A percentile compares a stretch with the other conserved stretches of the same genome.
These are phyloP conservation scores for Eupleurogrammus muticus DNA, from an alignment of 2,797 vertebrate species.

Conservation along the genomic window DNA sequence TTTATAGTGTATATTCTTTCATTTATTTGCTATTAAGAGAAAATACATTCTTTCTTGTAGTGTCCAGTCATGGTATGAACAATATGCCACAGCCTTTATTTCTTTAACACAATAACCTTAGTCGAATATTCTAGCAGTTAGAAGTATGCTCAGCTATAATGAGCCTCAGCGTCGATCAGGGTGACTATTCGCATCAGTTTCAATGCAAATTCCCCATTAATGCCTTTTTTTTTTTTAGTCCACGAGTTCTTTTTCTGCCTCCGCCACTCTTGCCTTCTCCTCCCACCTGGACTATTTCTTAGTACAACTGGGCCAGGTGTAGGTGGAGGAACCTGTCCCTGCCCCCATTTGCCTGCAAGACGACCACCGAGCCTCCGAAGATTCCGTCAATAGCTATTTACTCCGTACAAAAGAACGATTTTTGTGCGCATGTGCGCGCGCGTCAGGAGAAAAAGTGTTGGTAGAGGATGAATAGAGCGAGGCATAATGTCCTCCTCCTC, in stretches of 20 bases:
- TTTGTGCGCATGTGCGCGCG: neutral
- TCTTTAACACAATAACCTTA: neutral
- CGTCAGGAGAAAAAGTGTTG: constrained; percentile 4
- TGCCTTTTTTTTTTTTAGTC: constrained; percentile 13
- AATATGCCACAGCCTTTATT: neutral
- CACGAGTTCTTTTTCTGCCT: constrained; percentile 19
- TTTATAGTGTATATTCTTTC: too few relatives aligned
- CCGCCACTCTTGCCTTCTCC: constrained; percentile 10
- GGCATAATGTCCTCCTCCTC: constrained; percentile 21
- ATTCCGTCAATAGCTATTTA: constrained; percentile 28
- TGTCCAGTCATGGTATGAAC: too few relatives aligned
- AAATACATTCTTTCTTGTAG: too few relatives aligned
- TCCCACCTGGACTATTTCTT: constrained; percentile 44
- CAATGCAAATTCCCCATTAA: constrained; percentile 40
- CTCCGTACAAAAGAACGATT: neutral
- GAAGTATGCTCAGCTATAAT: constrained; percentile 13
- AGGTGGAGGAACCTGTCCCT: constrained; percentile 39
- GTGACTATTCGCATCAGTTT: constrained; percentile 10
- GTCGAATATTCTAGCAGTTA: neutral
- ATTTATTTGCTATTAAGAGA: too few relatives aligned
- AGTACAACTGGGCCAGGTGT: constrained; percentile 36
- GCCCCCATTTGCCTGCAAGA: constrained; percentile 45
- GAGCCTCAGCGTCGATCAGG: constrained; percentile 17
- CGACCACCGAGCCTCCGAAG: constrained; percentile 1
- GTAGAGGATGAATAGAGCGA: constrained; percentile 23